phyloP scores from a whole-genome alignment of 2,888 invertebrate genomes.

The Azorinus chamasolen region DNA sequence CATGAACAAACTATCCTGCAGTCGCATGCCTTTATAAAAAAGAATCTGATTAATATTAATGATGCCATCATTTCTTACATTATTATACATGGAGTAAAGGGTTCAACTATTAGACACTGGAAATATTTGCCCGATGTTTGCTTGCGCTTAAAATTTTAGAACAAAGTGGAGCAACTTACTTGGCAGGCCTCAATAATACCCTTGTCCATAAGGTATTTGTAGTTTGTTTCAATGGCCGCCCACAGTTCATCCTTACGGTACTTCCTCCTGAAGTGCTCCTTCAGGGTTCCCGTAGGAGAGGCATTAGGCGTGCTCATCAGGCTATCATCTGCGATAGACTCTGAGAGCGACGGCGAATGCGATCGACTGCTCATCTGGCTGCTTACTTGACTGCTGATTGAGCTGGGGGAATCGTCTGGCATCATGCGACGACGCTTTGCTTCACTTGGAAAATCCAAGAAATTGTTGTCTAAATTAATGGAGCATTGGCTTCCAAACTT shows the following conservation, averaged over 20 bases:
- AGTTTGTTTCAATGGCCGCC: constrained; percentile 96
- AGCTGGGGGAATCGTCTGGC: constrained; percentile 68
- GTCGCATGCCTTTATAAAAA: no score
- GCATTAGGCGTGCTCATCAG: constrained; percentile 73
- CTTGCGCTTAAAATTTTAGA: no score
- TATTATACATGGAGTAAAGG: no score
- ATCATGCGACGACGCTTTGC: constrained; percentile 78
- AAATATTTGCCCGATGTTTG: no score
- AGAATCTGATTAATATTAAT: no score
- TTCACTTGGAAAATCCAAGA: constrained; percentile 72
- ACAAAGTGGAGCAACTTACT: no score
- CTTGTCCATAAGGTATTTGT: constrained; percentile 98
- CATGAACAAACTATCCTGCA: no score
- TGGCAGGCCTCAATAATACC: constrained; percentile 96
- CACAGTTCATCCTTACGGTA: constrained; percentile 93
- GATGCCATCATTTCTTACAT: no score
- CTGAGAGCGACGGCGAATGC: constrained; percentile 76
- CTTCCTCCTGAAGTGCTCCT: constrained; percentile 79
- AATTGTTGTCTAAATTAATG: constrained; percentile 49
- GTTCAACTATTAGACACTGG: no score
- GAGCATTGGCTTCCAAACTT: constrained; percentile 60
- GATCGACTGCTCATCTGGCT: constrained; percentile 77
- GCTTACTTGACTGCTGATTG: constrained; percentile 72
- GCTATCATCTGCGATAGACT: constrained; percentile 71
- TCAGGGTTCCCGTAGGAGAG: constrained; percentile 76